phyloP scores from a whole-genome alignment of 2,113 vertebrate genomes.

The Onychorhynchus coronatus region DNA sequence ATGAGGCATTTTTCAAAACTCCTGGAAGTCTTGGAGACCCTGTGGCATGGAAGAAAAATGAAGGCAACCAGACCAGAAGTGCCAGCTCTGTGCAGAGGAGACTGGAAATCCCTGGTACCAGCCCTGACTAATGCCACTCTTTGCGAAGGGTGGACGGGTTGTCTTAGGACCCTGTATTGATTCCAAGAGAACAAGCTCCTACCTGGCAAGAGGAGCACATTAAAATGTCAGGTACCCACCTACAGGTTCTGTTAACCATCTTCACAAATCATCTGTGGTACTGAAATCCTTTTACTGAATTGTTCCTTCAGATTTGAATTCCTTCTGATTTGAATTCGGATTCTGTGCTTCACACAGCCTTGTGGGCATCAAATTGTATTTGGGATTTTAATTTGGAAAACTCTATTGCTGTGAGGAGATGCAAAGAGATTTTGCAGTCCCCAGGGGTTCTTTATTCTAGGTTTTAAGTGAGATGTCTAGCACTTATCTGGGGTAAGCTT shows the following conservation, averaged over 20 bases:
- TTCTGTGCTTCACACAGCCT: not conserved
- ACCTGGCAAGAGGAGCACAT: not conserved
- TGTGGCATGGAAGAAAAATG: conserved; percentile 66
- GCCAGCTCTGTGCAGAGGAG: conserved; percentile 85
- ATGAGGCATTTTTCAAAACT: conserved; percentile 89
- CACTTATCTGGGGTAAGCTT: conserved; percentile 68
- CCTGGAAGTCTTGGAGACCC: conserved; percentile 78
- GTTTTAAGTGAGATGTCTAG: conserved; percentile 52
- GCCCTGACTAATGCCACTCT: conserved; percentile 29
- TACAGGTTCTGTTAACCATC: conserved; percentile 12
- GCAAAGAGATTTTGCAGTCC: conserved; percentile 20
- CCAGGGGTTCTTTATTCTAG: not conserved
- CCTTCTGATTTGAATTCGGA: not conserved
- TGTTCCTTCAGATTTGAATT: conserved; percentile 14
- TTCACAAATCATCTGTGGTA: not conserved
- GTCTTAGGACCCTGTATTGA: not conserved
- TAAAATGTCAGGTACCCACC: not conserved
- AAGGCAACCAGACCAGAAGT: conserved; percentile 64
- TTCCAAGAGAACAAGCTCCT: not conserved
- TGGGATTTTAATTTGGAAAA: conserved; percentile 32
- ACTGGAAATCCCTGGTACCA: conserved; percentile 80
- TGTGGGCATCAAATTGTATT: not conserved
- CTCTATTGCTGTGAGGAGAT: not conserved
- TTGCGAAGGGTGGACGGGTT: not conserved
- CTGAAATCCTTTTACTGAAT: conserved; percentile 1